Conservation (phyloP, 2,888 invertebrate genomes). For the Acleris sparsana region DNA sequence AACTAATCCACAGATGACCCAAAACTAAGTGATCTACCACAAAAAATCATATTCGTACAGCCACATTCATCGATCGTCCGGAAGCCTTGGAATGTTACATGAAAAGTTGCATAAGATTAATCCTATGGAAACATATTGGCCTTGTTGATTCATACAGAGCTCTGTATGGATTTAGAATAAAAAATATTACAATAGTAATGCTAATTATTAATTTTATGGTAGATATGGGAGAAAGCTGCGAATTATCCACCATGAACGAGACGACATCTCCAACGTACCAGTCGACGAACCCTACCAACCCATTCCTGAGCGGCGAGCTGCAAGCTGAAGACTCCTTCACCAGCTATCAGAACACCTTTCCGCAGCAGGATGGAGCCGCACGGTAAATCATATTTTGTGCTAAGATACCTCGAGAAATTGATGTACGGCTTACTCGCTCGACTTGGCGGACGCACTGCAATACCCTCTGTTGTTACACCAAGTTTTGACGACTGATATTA, state of each 20-base stretch:
- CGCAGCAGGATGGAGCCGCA: slow-evolving; percentile 77
- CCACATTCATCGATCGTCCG: background rate
- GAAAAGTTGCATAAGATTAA: slow-evolving; percentile 8
- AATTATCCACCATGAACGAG: slow-evolving; percentile 83
- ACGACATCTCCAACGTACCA: slow-evolving; percentile 75
- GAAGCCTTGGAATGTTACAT: background rate
- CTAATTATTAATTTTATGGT: slow-evolving; percentile 23
- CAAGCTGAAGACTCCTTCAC: slow-evolving; percentile 84
- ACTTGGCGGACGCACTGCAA: too few relatives aligned
- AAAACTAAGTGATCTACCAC: background rate
- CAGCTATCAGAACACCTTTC: slow-evolving; percentile 78
- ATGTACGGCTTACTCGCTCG: too few relatives aligned
- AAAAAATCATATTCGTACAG: background rate
- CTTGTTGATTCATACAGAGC: too few relatives aligned
- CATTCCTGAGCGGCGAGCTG: slow-evolving; percentile 72
- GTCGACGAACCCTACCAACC: slow-evolving; percentile 84
- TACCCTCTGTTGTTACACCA: background rate
- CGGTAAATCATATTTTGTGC: slow-evolving; percentile 51
- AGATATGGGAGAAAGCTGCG: slow-evolving; percentile 83
- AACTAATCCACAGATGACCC: background rate
- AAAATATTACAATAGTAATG: too few relatives aligned
- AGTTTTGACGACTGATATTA: background rate
- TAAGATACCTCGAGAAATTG: too few relatives aligned
- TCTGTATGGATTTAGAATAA: too few relatives aligned
- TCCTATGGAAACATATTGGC: too few relatives aligned